Evolutionary conservation across 2,888 invertebrate species (phyloP).

Genomic region (Scrobipalpa atriplicella): DNA sequence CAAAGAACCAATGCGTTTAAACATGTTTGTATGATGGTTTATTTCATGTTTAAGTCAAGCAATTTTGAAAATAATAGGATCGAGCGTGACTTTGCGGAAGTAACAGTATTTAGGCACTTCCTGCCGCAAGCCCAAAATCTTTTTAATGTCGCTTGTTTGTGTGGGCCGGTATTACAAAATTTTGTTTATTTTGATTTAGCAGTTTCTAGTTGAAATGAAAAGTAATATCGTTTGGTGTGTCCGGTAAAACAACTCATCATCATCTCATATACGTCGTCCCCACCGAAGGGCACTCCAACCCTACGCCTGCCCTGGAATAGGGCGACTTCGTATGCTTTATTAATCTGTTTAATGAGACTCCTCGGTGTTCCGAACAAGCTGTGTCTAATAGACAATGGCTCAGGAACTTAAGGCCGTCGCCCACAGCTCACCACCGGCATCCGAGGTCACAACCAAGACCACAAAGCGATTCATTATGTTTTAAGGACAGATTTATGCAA

Average conservation of each 20-base stretch:
- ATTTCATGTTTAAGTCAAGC: too few relatives aligned
- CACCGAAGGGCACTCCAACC: too few relatives aligned
- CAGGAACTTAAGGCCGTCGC: conserved; percentile 43
- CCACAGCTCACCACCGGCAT: conserved; percentile 39
- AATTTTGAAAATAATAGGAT: background rate
- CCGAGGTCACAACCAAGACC: conserved; percentile 53
- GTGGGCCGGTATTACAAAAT: too few relatives aligned
- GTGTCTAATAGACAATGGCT: conserved; percentile 51
- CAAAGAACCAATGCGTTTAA: background rate
- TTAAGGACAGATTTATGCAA: too few relatives aligned
- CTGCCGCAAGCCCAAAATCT: background rate
- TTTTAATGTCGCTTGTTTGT: background rate
- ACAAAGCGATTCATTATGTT: conserved; percentile 34
- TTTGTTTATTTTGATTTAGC: too few relatives aligned
- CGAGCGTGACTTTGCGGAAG: background rate
- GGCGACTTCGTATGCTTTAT: background rate
- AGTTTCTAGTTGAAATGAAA: too few relatives aligned
- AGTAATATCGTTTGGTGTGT: too few relatives aligned
- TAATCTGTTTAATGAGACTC: background rate
- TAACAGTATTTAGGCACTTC: background rate
- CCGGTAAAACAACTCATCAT: too few relatives aligned
- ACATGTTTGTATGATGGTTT: too few relatives aligned
- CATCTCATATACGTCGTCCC: too few relatives aligned
- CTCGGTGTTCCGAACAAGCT: conserved; percentile 34
- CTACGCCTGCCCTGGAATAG: too few relatives aligned